Base-by-base conservation (phyloP, 2,113 vertebrate species). In the Galbula dea region DNA sequence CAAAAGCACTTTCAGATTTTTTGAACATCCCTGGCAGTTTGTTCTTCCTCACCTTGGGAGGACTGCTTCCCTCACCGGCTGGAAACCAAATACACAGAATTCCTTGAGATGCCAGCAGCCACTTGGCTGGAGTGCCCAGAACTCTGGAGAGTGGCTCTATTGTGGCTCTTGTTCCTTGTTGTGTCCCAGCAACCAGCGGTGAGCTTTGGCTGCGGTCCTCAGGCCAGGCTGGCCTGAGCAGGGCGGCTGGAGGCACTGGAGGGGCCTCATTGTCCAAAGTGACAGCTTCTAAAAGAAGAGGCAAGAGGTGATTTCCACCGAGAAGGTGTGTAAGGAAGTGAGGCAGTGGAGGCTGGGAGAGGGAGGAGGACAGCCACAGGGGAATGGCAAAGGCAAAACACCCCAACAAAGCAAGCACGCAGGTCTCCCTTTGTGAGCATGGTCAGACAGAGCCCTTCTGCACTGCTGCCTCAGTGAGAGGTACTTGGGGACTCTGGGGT, bases 161-260 rank as follows among this genome's bases (percentile, higher is more conserved):
- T 75, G 55, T 20, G n/a, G 9, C 49, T 43, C 0, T 19, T 59
- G 15, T 83, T 46, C 20, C 20, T 48, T 21, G 68, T 27, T 62
- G 24, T 39, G 23, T 66, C 45, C 73, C 27, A 7, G 63, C 1
- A 5, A 7, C 23, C 37, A 49, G 46, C 65, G 29, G 55, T 11
- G 37, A 68, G 34, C 58, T 58, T n/a, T 0, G 0, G 66, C 71
- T 78, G 24, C 24, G 71, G 82, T 74, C 34, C 51, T 7, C 22
- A 0, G 5, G 43, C 15, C 1, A 34, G 30, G 29, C 6, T 68
- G 79, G 15, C 8, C 8, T 0, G 0, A 23, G 49, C 15, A 66
- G 37, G 46, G 30, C 48, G 52, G 51, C 59, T 69, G 67, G 51
- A 34, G 88, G 85, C 73, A 63, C 71, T 68, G 36, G 10, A 7